Conservation (phyloP, 2,797 vertebrate species). For the Pampus argenteus region DNA sequence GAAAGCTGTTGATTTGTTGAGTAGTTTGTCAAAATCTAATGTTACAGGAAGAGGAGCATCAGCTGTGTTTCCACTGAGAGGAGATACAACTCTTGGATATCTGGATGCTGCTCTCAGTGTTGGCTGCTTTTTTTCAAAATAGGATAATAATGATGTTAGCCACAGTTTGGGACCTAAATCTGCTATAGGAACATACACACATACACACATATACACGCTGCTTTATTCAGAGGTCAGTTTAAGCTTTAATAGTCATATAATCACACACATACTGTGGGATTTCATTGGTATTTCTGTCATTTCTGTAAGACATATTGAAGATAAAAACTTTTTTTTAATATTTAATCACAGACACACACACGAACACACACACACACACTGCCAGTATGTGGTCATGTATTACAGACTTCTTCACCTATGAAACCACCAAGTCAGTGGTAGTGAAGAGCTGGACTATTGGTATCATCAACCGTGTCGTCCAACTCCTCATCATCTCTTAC, state of each 20-base stretch:
- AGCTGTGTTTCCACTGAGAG: neutral
- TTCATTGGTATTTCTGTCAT: neutral
- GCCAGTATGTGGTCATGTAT: conserved; percentile 79
- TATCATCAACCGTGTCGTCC: conserved; percentile 90
- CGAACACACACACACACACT: neutral
- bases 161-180: neutral
- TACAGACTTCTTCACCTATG: conserved; percentile 91
- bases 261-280: neutral
- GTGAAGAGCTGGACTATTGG: conserved; percentile 95
- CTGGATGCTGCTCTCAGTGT: neutral
- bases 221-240: neutral
- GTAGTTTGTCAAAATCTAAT: conserved; percentile 8
- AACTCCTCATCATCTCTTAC: conserved; percentile 94
- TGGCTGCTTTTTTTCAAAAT: neutral
- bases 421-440: conserved; percentile 93
- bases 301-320: neutral
- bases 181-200: neutral
- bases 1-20: conserved; percentile 12
- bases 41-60: conserved; percentile 10
- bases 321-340: neutral
- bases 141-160: neutral
- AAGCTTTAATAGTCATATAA: too few species aligned
- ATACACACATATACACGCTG: too few species aligned
- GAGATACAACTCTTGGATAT: conserved; percentile 4
- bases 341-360: neutral